Evolutionary conservation across 2,797 vertebrate species (phyloP), one percentile per base, ranked within the genome.

Genomic region (Ctenosaura bakeri): DNA sequence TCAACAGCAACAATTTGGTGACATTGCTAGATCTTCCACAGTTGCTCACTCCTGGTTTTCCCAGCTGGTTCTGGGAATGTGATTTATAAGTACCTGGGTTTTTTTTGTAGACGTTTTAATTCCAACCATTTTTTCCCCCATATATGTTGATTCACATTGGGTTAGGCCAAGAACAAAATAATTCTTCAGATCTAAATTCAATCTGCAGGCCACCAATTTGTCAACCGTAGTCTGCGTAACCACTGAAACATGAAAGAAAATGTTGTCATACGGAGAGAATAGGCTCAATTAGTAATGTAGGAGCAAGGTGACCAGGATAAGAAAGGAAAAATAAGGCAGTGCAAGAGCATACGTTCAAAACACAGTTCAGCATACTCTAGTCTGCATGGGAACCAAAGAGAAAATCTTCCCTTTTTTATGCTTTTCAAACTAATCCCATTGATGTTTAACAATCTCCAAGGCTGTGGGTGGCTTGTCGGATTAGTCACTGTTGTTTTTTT

Each of bases 361-460:
- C 1, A 46, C 71, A 91, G 0, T 85, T 18, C 83, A 90, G 84
- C 0, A 6, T 87, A 0, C 2, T 71, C 1, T 32, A 84, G 2
- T 71, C 1, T 78, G 0, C 22, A 12, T 59, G 29, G 20, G 87
- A 92, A 90, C 4, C 3, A 54, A 93, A 82, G 1, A 38, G 59
- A 10, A 18, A 38, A 89, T 89, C 76, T 91, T 90, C 54, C 35
- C 29, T 32, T 73, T 59, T 88, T 89, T 66, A 50, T 71, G 3
- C 4, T 89, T 87, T 94, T 92, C 71, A 56, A 64, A 50, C 74
- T 92, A 95, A 95, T 94, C 59, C n/a, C 89, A 83, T 14, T 92
- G 66, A 90, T 89, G 50, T 88, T 93, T 86, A 91, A 84, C 9
- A 88, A n/a, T 83, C 54, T 89, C 82, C 88, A 59, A 54, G 52